Evolutionary conservation across 2,113 vertebrate genomes (phyloP), one percentile per base, ranked within the genome.

Genomic region (Etia nguti): DNA sequence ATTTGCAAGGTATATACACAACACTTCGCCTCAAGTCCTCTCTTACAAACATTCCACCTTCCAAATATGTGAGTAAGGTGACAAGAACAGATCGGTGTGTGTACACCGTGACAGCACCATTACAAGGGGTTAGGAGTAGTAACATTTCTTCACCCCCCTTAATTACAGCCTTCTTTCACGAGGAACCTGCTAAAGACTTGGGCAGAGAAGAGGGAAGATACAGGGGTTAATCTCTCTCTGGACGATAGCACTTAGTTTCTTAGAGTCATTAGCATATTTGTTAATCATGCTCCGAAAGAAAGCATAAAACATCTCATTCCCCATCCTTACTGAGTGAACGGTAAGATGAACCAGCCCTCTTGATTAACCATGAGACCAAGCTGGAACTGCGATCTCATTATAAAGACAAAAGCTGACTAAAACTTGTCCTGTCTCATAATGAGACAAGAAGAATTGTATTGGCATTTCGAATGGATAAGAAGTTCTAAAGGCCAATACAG

Each of bases 151-250:
- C 88, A 92, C 81, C 79, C 80, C 84, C 83, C 46, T 93, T 95
- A 95, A 95, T 95, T 94, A 95, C 85, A 92, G 89, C 89, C 85
- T 94, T 94, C 87, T 92, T 95, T 95, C 85, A 82, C 43, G 6
- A 65, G 84, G 90, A 50, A 26, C 91, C 79, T 55, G 83, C 56
- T 75, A 87, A 77, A 86, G 79, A 79, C 46, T 75, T 70, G 54
- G 73, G 75, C 83, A 77, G 80, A 82, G 79, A 75, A 41, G 59
- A 84, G 55, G 46, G 79, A 81, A 85, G 86, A 91, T 90, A 90
- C 88, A 50, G 90, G 80, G 92, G 92, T 95, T 95, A 96, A 96
- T 93, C 84, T 82, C 85, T 83, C 88, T 92, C 77, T 80, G 89
- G 94, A 93, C 84, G 70, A 93, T 86, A 85, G 75, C 59, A 79